These are phyloP conservation scores for Phaethon lepturus DNA, from an alignment of 2,113 vertebrate species.

Conservation along the genomic window DNA sequence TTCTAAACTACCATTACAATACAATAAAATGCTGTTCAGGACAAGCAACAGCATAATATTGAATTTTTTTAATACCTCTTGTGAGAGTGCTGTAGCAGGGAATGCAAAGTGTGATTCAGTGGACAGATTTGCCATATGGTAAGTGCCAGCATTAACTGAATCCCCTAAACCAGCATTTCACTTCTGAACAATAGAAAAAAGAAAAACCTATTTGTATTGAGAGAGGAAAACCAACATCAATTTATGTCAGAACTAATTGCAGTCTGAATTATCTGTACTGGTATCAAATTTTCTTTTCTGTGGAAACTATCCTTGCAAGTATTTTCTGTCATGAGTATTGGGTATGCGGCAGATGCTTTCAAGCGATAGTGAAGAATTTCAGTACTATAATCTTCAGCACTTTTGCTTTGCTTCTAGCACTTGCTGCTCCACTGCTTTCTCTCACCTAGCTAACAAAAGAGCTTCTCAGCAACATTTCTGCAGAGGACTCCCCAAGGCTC, in stretches of 20 bases:
- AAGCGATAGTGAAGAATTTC: not conserved
- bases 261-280: not conserved
- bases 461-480: not conserved
- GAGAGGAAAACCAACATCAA: not conserved
- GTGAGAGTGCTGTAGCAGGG: not conserved
- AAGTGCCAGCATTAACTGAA: not conserved
- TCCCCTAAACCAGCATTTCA: not conserved
- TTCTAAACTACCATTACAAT: not conserved
- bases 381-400: not conserved
- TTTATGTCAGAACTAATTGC: not conserved
- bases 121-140: not conserved
- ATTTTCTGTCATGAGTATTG: not conserved
- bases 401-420: not conserved
- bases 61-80: not conserved
- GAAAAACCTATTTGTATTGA: not conserved
- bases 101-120: not conserved
- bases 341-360: not conserved
- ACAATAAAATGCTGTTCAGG: not conserved
- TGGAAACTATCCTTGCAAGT: not conserved
- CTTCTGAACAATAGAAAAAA: not conserved
- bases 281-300: not conserved
- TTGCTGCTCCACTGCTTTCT: not conserved
- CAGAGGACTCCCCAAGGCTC: not conserved
- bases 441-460: not conserved
- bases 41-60: not conserved